Evolutionary conservation across 2,888 invertebrate genomes (phyloP).

Genomic region (Lagria hirta): DNA sequence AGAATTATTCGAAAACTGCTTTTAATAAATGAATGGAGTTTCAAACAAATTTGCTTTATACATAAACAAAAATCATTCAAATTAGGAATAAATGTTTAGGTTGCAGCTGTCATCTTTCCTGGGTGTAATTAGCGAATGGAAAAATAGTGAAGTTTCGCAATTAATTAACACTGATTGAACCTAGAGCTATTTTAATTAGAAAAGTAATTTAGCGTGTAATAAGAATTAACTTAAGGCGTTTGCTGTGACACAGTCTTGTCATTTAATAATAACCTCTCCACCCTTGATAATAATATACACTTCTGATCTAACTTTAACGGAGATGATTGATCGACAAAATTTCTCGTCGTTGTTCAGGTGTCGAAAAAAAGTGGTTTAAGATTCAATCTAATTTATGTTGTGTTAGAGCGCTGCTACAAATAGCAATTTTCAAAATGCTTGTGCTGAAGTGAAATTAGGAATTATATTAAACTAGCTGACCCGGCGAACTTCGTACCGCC

Average conservation of each 20-base stretch:
- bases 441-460: no score
- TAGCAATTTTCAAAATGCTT: no score
- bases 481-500: no score
- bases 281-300: constrained; percentile 21
- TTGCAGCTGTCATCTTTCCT: no score
- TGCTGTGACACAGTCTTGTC: constrained; percentile 22
- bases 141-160: no score
- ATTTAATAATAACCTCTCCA: constrained; percentile 22
- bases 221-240: constrained; percentile 23
- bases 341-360: constrained; percentile 16
- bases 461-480: no score
- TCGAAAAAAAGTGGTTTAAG: constrained; percentile 13
- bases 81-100: no score
- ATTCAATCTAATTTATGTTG: constrained; percentile 21
- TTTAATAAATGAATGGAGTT: no score
- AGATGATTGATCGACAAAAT: constrained; percentile 26
- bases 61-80: no score
- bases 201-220: constrained; percentile 27
- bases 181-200: constrained; percentile 26
- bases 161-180: constrained; percentile 23
- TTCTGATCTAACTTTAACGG: constrained; percentile 25
- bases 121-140: no score
- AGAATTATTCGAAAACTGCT: no score
- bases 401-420: constrained; percentile 11
- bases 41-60: no score